These are phyloP conservation scores for Emberiza fucata DNA, from an alignment of 2,113 vertebrate genomes.

Conservation along the genomic window DNA sequence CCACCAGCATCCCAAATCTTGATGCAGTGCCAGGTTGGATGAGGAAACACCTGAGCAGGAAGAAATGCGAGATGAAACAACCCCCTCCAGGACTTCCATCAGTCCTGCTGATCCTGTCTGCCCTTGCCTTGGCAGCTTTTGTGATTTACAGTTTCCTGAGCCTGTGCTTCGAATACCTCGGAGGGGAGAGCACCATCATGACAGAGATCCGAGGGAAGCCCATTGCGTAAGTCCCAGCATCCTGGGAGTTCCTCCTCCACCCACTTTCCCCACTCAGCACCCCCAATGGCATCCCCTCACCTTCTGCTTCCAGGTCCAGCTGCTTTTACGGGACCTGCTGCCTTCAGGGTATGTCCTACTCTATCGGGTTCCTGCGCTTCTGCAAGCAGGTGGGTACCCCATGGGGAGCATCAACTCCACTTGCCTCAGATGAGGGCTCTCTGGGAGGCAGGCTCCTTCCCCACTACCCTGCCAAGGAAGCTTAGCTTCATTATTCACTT, in stretches of 20 bases:
- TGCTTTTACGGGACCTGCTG: conserved; percentile 93
- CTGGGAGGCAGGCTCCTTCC: not conserved
- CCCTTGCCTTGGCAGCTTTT: conserved; percentile 80
- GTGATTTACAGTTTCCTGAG: conserved; percentile 98
- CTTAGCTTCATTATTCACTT: not conserved
- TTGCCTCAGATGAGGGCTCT: not conserved
- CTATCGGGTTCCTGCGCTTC: conserved; percentile 94
- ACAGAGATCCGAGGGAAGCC: conserved; percentile 92
- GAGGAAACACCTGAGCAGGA: not conserved
- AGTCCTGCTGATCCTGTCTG: not conserved
- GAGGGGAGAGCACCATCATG: conserved; percentile 97
- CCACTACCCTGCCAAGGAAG: not conserved
- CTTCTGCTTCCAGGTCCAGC: conserved; percentile 80
- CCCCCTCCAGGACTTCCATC: not conserved
- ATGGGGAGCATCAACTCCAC: fast-evolving
- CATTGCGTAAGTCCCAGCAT: conserved; percentile 77
- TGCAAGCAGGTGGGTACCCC: conserved; percentile 87
- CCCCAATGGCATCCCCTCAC: not conserved
- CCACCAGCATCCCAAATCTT: not conserved
- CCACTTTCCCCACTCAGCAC: not conserved
- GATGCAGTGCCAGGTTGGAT: not conserved
- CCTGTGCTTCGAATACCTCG: conserved; percentile 95
- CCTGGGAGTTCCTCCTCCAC: not conserved
- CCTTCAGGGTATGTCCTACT: conserved; percentile 87
- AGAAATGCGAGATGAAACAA: not conserved